A percentile compares a stretch with the other conserved stretches of the same genome.
Evolutionary conservation across 2,113 vertebrate genomes (phyloP).

Genomic region (Garra rufa): DNA sequence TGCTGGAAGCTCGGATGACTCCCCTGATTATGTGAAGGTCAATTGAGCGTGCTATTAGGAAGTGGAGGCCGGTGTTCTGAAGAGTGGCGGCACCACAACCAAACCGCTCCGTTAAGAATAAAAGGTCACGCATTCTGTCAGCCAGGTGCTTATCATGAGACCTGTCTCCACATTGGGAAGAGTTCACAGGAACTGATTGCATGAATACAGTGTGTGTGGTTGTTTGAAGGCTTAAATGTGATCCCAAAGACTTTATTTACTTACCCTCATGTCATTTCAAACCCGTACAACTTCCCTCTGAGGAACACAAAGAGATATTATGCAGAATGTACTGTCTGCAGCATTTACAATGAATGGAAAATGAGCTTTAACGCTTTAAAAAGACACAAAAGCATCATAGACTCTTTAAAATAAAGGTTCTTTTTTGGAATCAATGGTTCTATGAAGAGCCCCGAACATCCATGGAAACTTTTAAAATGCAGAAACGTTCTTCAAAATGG

Average conservation of each 20-base stretch:
- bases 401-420: too few relatives aligned
- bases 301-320: neutral
- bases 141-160: slow-evolving; percentile 27
- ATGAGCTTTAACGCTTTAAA: neutral
- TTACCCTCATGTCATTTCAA: neutral
- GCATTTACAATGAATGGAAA: neutral
- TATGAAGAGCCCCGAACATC: too few relatives aligned
- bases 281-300: neutral
- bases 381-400: neutral
- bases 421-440: too few relatives aligned
- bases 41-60: slow-evolving; percentile 44
- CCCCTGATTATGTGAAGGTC: slow-evolving; percentile 41
- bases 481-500: too few relatives aligned
- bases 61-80: slow-evolving; percentile 30
- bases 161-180: neutral
- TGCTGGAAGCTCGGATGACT: slow-evolving; percentile 31
- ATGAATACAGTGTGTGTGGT: neutral
- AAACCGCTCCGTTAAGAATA: neutral
- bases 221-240: neutral
- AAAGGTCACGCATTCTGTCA: neutral
- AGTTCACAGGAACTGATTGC: neutral
- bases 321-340: neutral
- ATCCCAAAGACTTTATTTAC: neutral
- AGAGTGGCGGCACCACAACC: neutral
- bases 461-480: too few relatives aligned